Base-by-base conservation (phyloP, 2,113 vertebrate species). In the Hydrochoerus hydrochaeris region DNA sequence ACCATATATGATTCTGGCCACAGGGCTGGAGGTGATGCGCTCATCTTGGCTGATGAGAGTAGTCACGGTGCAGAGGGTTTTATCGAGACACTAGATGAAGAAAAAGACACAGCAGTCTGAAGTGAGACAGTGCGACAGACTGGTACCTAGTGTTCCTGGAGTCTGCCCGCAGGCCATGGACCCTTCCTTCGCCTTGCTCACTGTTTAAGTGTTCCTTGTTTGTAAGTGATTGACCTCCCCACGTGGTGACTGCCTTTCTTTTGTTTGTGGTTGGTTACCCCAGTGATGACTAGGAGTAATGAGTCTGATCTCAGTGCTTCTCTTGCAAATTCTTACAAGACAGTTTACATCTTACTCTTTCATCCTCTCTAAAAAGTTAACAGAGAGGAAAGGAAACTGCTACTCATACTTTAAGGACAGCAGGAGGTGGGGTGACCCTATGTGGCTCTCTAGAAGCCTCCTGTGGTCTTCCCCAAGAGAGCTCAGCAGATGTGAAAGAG, bases 1-100 rank as follows among this genome's bases (percentile, higher is more conserved):
- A 1, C 99, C 99, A 12, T 99, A 99, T 24, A 99, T 97, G 2
- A 99, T 97, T 95, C 98, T 99, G 97, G 99, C 98, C 65, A 99
- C 83, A 7, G 98, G 99, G 92, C 99, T 99, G 91, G 98, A 98
- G 60, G 98, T 99, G 93, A 99, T 98, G 67, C 99, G 99, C 7
- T 99, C 98, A 67, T 99, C 99, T 2, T 98, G 90, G 86, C 99
- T 98, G 94, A 99, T 99, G 60, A 98, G 96, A 11, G 32, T 30
- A 38, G 99, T 99, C 93, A 99, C 94, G 35, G 98, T 93, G 94
- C 96, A 96, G 4, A 99, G 98, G 49, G 96, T 98, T 95, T 96
- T 98, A n/a, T 99, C 99, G 97, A 99, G 98, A 94, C 91, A 91
- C 99, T 99, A 96, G 52, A 91, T 65, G 63, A 22, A 85, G 91